Conservation (phyloP, 2,113 vertebrate species). For the Actenoides hombroni region DNA sequence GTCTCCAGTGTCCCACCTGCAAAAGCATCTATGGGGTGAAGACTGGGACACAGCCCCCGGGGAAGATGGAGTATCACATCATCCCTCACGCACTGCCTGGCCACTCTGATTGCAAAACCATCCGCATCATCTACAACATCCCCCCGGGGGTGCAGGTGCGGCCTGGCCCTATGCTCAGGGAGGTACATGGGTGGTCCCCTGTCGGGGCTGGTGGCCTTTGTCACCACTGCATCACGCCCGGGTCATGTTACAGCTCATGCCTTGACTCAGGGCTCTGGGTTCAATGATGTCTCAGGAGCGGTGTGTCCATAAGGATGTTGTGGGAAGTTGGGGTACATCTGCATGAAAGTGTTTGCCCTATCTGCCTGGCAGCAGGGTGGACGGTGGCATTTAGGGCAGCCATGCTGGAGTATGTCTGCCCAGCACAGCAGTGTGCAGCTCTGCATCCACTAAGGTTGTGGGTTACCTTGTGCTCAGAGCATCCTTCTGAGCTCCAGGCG, state of each 20-base stretch:
- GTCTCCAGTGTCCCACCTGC: conserved; percentile 94
- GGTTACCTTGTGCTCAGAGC: background rate
- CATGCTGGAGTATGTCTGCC: fast-evolving
- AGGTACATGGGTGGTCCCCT: background rate
- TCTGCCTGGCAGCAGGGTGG: background rate
- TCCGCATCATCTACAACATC: conserved; percentile 96
- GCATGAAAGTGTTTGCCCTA: fast-evolving
- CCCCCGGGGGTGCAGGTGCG: conserved; percentile 91
- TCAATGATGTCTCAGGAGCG: background rate
- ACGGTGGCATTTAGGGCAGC: background rate
- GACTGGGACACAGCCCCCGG: conserved; percentile 92
- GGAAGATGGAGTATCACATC: conserved; percentile 97
- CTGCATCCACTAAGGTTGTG: background rate
- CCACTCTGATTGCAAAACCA: conserved; percentile 90
- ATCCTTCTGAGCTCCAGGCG: background rate
- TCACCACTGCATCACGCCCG: fast-evolving
- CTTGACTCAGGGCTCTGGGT: background rate
- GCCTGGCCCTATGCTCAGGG: background rate
- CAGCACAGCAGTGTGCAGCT: background rate
- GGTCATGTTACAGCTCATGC: background rate
- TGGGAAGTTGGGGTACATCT: background rate
- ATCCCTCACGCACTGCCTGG: conserved; percentile 93
- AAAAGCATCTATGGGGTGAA: conserved; percentile 98
- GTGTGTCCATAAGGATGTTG: background rate
- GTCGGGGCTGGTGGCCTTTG: background rate